Percentiles rank a stretch among this genome's conserved stretches.
Conservation (phyloP, 2,113 vertebrate genomes). For the Periophthalmodon schlosseri region DNA sequence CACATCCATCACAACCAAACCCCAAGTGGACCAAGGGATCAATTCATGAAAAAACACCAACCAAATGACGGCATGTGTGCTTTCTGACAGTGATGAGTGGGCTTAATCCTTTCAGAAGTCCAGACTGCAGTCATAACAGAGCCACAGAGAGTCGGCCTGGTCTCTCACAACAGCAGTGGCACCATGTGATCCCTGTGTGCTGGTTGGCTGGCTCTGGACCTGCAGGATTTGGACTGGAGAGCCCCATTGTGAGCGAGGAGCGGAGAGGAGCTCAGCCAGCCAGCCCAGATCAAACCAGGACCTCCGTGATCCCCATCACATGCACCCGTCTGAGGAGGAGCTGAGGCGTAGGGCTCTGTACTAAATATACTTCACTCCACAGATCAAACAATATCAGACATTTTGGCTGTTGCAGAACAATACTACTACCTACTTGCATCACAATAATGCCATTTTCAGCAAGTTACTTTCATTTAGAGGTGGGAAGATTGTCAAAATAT, state of each 20-base stretch:
- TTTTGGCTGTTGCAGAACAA: background rate
- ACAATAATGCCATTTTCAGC: background rate
- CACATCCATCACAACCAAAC: constrained; percentile 21
- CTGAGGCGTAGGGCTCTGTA: background rate
- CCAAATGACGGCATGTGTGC: constrained; percentile 61
- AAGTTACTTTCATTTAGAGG: too few relatives aligned
- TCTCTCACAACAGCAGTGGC: constrained; percentile 63
- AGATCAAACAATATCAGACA: background rate
- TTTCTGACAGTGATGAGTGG: constrained; percentile 53
- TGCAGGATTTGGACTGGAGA: constrained; percentile 69
- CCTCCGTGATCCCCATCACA: constrained; percentile 67
- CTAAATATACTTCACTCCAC: constrained; percentile 15
- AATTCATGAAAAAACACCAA: constrained; percentile 33
- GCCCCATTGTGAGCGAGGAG: constrained; percentile 60
- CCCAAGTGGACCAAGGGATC: constrained; percentile 18
- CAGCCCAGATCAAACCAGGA: constrained; percentile 38
- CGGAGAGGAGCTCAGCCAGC: constrained; percentile 23
- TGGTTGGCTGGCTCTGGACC: constrained; percentile 70
- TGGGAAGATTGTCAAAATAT: too few relatives aligned
- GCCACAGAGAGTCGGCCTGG: constrained; percentile 43
- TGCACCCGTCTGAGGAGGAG: constrained; percentile 43
- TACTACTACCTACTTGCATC: background rate
- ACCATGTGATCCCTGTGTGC: constrained; percentile 71
- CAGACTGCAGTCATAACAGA: constrained; percentile 72
- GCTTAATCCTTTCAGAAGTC: constrained; percentile 64